Base-by-base conservation (phyloP, 2,888 invertebrate genomes). In the Stratiomys singularior region DNA sequence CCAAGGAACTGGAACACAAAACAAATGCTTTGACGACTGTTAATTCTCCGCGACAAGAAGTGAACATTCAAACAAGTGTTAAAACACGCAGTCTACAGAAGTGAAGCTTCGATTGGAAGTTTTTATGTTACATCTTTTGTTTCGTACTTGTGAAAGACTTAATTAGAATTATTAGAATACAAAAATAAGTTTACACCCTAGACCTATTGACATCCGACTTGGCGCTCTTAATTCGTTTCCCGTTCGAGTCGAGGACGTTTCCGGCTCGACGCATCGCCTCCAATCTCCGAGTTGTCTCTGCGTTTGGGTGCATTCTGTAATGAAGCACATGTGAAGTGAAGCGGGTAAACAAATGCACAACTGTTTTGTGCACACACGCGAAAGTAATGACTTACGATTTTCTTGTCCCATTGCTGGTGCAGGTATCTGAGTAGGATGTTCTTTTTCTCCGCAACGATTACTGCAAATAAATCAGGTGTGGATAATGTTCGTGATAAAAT, bases 381-480 rank as follows among this genome's bases (percentile, higher is more conserved):
- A 44, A 3, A 30, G 21, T 30, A 13, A 46, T 46, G 13, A 76
- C 67, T 78, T 87, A 93, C 92, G 58, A 72, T 58, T 91, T 96
- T 96, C 89, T 96, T 97, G 85, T 97, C 97, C 96, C 96, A 97
- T 87, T 96, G 96, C 84, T 97, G 96, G 83, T 97, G 97, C 81
- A 98, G 90, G 88, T 96, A 98, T 88, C 97, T 92, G 83, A 98
- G 88, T 78, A 98, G 89, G 84, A 98, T 97, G 85, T 96, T 97
- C 67, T 96, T 95, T 88, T 96, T 97, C 88, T 98, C 98, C 85
- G 97, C 96, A 60, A 97, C 97, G 85, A 98, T 98, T 83, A 97
- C 96, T 94, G 89, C 80, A 93, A 91, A 89, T 80, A 93, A 91
- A 84, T 76, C 81, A 82, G 83, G 82, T 83, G 3, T 44, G 3